A percentile compares a stretch with the other conserved stretches of the same genome.
Evolutionary conservation across 2,797 vertebrate genomes (phyloP).

Genomic region (Esox lucius): DNA sequence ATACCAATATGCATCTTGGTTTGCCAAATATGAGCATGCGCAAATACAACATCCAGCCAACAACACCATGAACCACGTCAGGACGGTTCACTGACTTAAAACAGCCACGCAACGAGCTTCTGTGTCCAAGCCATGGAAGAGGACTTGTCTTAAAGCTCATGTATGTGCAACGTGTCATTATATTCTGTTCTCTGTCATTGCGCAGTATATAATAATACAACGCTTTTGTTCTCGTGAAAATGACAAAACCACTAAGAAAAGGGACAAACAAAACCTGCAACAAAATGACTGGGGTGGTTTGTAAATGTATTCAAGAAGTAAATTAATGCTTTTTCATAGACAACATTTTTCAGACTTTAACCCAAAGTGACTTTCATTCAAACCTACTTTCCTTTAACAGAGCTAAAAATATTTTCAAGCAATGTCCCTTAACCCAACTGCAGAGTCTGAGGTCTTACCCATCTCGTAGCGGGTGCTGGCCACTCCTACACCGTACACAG

Average conservation of each 20-base stretch:
- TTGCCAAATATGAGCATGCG: no score
- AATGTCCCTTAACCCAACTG: background rate
- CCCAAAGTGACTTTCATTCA: background rate
- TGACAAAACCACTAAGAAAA: slow-evolving; percentile 25
- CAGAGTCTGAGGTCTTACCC: slow-evolving; percentile 77
- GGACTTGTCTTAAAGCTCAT: background rate
- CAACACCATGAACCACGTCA: no score
- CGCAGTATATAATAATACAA: background rate
- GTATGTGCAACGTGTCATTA: background rate
- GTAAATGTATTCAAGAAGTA: background rate
- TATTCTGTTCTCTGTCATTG: background rate
- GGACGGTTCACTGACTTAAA: no score
- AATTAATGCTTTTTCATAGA: background rate
- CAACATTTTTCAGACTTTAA: background rate
- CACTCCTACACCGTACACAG: slow-evolving; percentile 87
- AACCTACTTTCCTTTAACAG: no score
- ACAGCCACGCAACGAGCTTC: no score
- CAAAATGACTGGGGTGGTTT: background rate
- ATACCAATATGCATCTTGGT: no score
- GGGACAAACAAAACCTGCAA: background rate
- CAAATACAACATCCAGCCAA: no score
- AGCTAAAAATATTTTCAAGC: background rate
- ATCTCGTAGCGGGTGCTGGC: slow-evolving; percentile 91
- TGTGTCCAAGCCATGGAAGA: no score
- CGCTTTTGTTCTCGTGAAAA: no score